phyloP scores from a whole-genome alignment of 2,888 invertebrate species.

The Nephrotoma flavescens region DNA sequence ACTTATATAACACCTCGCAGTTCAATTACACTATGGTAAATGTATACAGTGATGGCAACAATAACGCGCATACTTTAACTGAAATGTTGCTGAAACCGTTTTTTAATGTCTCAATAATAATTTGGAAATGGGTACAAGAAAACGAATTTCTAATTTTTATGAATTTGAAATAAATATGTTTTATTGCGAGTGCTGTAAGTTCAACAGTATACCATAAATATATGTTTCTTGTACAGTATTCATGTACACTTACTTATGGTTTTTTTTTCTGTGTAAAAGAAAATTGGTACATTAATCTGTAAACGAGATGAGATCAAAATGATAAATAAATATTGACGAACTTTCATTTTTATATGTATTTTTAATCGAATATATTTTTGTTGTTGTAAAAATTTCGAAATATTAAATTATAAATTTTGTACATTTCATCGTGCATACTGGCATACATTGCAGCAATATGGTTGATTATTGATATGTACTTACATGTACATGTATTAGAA shows the following conservation, averaged over 20 bases:
- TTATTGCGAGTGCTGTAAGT: background rate
- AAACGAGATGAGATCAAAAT: background rate
- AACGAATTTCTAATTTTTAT: background rate
- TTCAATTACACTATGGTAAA: background rate
- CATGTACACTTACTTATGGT: background rate
- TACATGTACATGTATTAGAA: background rate
- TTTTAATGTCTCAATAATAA: background rate
- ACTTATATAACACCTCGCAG: background rate
- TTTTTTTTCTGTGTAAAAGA: background rate
- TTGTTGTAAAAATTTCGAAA: background rate
- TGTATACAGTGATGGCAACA: background rate
- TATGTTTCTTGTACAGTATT: background rate
- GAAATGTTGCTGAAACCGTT: background rate
- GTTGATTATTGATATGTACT: background rate
- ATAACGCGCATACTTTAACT: background rate
- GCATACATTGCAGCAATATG: background rate
- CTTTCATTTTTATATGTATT: background rate
- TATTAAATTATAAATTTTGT: background rate
- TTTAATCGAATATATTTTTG: background rate
- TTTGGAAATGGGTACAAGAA: background rate
- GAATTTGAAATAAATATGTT: background rate
- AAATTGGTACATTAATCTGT: background rate
- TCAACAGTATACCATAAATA: background rate
- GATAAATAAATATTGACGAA: background rate
- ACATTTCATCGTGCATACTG: background rate